These are phyloP conservation scores for Liolophura sinensis DNA, from an alignment of 1,140 invertebrate species.

Conservation along the genomic window DNA sequence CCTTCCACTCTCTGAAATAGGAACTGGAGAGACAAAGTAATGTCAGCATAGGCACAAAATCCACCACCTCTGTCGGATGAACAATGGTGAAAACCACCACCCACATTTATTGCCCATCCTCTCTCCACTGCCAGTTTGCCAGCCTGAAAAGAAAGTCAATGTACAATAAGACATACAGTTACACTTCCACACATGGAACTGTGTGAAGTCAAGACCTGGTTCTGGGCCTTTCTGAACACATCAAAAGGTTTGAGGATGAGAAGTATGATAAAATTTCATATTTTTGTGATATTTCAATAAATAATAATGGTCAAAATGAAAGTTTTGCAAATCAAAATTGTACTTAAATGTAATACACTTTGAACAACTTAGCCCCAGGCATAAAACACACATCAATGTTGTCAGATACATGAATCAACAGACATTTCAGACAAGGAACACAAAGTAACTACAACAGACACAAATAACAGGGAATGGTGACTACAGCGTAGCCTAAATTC, in stretches of 20 bases:
- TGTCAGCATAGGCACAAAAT: slow-evolving; percentile 88
- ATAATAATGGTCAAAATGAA: no score
- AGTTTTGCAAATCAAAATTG: no score
- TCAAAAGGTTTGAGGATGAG: no score
- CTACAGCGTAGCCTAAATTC: neutral
- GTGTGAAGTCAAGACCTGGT: neutral
- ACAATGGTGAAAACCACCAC: slow-evolving; percentile 79
- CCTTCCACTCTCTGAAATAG: slow-evolving; percentile 63
- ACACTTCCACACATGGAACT: neutral
- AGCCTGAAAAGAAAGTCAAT: slow-evolving; percentile 57
- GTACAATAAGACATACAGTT: slow-evolving; percentile 3
- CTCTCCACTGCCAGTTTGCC: slow-evolving; percentile 77
- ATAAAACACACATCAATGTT: no score
- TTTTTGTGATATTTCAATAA: no score
- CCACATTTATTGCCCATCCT: slow-evolving; percentile 89
- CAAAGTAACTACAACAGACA: no score
- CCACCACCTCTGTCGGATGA: slow-evolving; percentile 74
- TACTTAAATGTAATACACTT: no score
- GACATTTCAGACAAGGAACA: no score
- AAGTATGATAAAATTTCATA: no score
- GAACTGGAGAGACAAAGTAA: slow-evolving; percentile 75
- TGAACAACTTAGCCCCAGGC: no score
- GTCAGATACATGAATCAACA: no score
- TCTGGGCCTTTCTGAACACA: neutral
- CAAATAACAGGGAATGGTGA: neutral